Base-by-base conservation (phyloP, 2,888 invertebrate species). In the Parnassius glacialis region DNA sequence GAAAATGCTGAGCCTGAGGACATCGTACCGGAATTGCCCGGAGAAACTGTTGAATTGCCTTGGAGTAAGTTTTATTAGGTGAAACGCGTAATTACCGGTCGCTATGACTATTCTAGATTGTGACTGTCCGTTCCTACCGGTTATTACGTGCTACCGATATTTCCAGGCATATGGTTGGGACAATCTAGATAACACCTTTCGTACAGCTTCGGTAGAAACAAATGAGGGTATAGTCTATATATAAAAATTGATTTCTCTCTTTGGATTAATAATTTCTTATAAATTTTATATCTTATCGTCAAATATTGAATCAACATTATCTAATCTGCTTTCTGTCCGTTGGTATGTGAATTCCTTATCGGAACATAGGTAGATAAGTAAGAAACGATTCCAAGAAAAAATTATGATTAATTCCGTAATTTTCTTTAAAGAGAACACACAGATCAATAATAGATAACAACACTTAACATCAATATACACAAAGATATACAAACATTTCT, bases 1-100 rank as follows among this genome's bases (percentile, higher is more conserved):
- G 85, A 83, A 59, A 73, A 76, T 52, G 70, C 79, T 59, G 76
- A 77, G 64, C 79, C 80, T 45, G 73, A 71, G 54, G 85, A 85
- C 47, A 73, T 76, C 13, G 79, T 78, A 52, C 90, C 91, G 9
- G 83, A 85, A 75, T 81, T 90, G 67, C 87, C 90, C 52, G 91
- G 91, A 65, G 91, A 91, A 71, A 87, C 85, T 52, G 91, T 91
- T 75, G 90, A 90, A 75, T 79, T 91, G 67, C 91, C 91, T 62
- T 91, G 87, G 85, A 88, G 91, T 91, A 88, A 91, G 91, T 90
- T 74, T 41, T 50, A 44, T 13, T 57, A 67, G 47, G 53, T 59
- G 54, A 41, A 61, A 59, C 56, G 47, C 47, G 67, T 54, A 64
- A 65, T 57, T 41, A 16, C 54, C 44, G 57, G 48, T 25, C 25